phyloP scores from a whole-genome alignment of 2,113 vertebrate species.

The Callocephalon fimbriatum region DNA sequence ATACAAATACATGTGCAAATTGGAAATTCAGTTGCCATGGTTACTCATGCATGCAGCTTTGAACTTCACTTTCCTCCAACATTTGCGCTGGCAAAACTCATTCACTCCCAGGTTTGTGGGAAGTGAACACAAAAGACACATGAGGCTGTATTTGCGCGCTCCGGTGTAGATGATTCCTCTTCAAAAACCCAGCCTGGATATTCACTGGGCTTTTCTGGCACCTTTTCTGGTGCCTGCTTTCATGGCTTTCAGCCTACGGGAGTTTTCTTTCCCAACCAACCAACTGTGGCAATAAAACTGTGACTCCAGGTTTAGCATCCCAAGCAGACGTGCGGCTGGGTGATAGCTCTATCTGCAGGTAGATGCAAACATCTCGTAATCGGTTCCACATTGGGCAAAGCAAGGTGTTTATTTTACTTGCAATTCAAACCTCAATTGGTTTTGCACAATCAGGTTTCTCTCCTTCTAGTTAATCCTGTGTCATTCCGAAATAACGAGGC shows the following conservation, averaged over 20 bases:
- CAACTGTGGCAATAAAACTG: neutral
- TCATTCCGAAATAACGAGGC: neutral
- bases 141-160: neutral
- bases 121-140: conserved; percentile 38
- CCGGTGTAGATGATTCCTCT: neutral
- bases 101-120: conserved; percentile 22
- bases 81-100: conserved; percentile 56
- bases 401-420: neutral
- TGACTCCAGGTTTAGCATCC: neutral
- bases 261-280: neutral
- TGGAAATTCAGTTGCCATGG: conserved; percentile 68
- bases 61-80: conserved; percentile 68
- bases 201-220: neutral
- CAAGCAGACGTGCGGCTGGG: neutral
- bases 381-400: neutral
- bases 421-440: neutral
- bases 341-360: neutral
- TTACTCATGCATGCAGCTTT: conserved; percentile 62
- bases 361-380: neutral
- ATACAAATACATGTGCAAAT: conserved; percentile 61
- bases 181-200: neutral
- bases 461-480: neutral
- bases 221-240: neutral
- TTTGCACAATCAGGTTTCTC: conserved; percentile 35
- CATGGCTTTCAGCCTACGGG: neutral